Evolutionary conservation across 2,797 vertebrate species (phyloP), one percentile per base, ranked within the genome.

Genomic region (Coregonus sp.): DNA sequence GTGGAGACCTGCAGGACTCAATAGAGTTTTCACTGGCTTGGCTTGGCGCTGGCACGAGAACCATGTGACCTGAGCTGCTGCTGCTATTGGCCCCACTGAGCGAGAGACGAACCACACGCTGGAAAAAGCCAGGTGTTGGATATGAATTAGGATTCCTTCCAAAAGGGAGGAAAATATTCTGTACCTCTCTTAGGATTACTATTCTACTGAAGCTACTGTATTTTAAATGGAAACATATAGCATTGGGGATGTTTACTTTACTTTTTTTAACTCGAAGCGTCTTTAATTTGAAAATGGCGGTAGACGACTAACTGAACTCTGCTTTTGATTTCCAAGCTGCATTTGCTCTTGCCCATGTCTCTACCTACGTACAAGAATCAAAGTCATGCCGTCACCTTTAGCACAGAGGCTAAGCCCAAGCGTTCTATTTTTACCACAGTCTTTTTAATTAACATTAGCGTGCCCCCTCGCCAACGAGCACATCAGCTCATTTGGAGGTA

Each of bases 41-140:
- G 31, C 68, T 66, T 37, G 35, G 81, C 72, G 81, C 56, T 74
- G 31, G 68, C 70, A 81, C 18, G 4, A 67, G 12, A 84, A 77
- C 54, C 73, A 78, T 72, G 71, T 68, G 72, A 70, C 59, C 73
- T 74, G 52, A 61, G 61, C 20, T n/a, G 54, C 59, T 25, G 59
- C 59, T 63, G 59, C 25, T 20, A 63, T 52, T 52, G 70, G 50
- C 50, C 70, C 50, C 59, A 63, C 20, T 7, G 20, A 9, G 9
- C 3, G 11, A 20, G 71, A 81, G 81, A 71, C 35, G 70, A 74
- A 76, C 70, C 74, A 75, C 75, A 76, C 63, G 77, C 75, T 72
- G 56, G 56, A 76, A 85, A 82, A 85, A 83, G 82, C 87, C 90
- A 88, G 90, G 88, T 90, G 89, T 89, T 89, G 86, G 87, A 89